Percentiles rank a stretch among this genome's conserved stretches.
Conservation (phyloP, 2,113 vertebrate species). For the Nothocercus julius region DNA sequence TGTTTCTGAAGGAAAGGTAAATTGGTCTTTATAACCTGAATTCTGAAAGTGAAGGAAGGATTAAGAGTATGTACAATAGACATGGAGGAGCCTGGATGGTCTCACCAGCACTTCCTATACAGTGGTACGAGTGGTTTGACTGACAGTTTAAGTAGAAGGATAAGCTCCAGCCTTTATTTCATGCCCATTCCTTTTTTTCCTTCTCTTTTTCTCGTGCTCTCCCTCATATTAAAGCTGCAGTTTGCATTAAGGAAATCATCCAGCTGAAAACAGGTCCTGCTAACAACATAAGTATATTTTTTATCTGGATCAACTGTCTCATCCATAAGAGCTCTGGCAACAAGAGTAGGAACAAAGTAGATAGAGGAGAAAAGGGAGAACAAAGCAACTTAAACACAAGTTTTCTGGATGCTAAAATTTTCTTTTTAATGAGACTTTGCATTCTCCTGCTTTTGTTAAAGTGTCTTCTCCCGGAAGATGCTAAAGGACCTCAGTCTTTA, state of each 20-base stretch:
- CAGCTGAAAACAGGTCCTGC: not conserved
- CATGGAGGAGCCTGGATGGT: not conserved
- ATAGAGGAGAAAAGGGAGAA: not conserved
- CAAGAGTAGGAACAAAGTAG: not conserved
- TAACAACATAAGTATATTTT: not conserved
- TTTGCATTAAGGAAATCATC: not conserved
- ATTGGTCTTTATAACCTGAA: not conserved
- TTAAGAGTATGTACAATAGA: not conserved
- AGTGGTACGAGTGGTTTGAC: not conserved
- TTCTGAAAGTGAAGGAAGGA: not conserved
- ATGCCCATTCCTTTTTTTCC: not conserved
- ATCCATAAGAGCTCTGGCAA: not conserved
- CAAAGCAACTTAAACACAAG: not conserved
- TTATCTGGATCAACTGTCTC: not conserved
- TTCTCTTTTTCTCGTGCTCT: not conserved
- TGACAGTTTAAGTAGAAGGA: not conserved
- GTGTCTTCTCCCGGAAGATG: not conserved
- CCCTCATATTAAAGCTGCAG: not conserved
- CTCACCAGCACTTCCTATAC: not conserved
- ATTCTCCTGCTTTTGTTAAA: not conserved
- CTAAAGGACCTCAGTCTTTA: not conserved
- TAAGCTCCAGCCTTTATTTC: not conserved
- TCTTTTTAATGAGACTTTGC: not conserved
- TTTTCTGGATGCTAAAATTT: not conserved
- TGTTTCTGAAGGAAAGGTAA: not conserved